Evolutionary conservation across 92 coral and sea anemone genomes (phyloP).

Genomic region (Umimayanthus chanpuru): DNA sequence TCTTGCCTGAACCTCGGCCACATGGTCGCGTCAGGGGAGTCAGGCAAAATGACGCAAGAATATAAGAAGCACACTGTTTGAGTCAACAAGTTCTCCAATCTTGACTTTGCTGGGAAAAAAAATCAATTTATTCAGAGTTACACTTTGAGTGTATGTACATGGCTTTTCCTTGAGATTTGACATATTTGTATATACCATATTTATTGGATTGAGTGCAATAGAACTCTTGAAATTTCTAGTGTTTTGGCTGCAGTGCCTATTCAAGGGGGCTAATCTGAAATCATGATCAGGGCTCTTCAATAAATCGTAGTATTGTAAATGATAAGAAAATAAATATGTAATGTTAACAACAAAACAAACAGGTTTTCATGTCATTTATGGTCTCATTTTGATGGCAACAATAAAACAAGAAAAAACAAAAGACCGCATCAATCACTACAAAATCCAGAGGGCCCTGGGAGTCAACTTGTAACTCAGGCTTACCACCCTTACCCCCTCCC

Average conservation of each 20-base stretch:
- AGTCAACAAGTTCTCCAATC: slow-evolving; percentile 64
- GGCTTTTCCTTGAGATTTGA: background rate
- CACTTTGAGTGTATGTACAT: no score
- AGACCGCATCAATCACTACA: slow-evolving; percentile 60
- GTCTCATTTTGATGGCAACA: no score
- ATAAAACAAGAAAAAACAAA: no score
- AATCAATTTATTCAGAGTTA: background rate
- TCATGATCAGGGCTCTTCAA: no score
- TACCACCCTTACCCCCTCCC: background rate
- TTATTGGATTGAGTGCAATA: no score
- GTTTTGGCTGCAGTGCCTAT: no score
- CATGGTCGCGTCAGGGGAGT: slow-evolving; percentile 99
- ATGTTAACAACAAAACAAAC: no score
- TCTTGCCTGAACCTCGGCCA: slow-evolving; percentile 71
- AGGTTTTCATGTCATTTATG: no score
- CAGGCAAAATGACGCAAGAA: slow-evolving; percentile 98
- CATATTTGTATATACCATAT: background rate
- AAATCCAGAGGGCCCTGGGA: slow-evolving; percentile 68
- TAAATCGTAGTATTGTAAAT: no score
- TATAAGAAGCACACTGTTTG: slow-evolving; percentile 66
- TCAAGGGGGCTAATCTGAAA: no score
- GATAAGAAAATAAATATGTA: no score
- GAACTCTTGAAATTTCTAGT: no score
- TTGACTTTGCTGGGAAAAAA: slow-evolving; percentile 44
- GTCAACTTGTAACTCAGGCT: slow-evolving; percentile 55